phyloP scores from a whole-genome alignment of 2,888 invertebrate genomes.

The Eudasyphora cyanicolor region DNA sequence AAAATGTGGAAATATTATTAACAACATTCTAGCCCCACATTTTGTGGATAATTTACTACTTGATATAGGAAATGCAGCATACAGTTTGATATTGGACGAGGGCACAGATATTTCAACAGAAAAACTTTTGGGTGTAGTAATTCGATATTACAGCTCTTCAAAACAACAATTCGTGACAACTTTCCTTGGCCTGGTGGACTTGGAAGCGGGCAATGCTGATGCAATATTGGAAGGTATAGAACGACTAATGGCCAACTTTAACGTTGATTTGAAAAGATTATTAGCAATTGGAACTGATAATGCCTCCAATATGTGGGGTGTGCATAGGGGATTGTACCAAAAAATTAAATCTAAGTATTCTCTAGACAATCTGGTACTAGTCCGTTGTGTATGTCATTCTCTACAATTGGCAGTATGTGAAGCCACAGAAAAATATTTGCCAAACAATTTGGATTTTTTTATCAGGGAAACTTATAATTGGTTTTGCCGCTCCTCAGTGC shows the following conservation, averaged over 20 bases:
- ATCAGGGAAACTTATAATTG: constrained; percentile 4
- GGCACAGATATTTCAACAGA: constrained; percentile 22
- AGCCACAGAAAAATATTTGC: constrained; percentile 1
- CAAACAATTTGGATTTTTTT: constrained; percentile 16
- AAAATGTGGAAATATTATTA: background rate
- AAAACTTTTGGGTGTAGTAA: constrained; percentile 19
- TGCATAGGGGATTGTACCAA: constrained; percentile 24
- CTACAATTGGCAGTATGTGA: too few species aligned
- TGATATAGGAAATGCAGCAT: background rate
- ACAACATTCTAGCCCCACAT: background rate
- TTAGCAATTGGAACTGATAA: constrained; percentile 30
- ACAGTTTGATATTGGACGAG: constrained; percentile 9
- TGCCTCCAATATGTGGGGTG: constrained; percentile 24
- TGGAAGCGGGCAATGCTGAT: too few species aligned
- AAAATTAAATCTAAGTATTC: constrained; percentile 18
- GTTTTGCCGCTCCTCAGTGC: background rate
- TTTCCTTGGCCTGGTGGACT: too few species aligned
- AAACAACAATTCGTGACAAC: constrained; percentile 19
- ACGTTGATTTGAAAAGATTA: constrained; percentile 12
- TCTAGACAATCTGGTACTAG: background rate
- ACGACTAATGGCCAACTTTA: background rate
- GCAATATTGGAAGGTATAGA: too few species aligned
- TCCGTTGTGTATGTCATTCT: background rate
- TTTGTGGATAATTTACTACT: background rate
- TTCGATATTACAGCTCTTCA: constrained; percentile 11